Conservation (phyloP, 2,888 invertebrate genomes). For the Lordiphosa andalusiaca region DNA sequence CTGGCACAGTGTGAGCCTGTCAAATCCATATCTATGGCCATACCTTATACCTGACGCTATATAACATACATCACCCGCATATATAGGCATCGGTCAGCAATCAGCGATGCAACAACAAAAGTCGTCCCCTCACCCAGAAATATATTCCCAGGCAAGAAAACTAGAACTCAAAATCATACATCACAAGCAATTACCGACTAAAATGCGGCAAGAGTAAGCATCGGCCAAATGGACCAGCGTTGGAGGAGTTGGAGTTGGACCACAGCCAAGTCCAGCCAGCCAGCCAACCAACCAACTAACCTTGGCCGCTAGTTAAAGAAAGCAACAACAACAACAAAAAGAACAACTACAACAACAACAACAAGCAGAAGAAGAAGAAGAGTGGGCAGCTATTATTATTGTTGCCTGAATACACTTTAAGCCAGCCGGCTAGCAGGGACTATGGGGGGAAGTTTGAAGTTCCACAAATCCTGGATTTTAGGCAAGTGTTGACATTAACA, state of each 20-base stretch:
- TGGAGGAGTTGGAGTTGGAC: constrained; percentile 29
- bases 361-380: constrained; percentile 21
- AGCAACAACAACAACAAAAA: background rate
- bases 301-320: constrained; percentile 53
- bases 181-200: constrained; percentile 74
- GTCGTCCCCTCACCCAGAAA: constrained; percentile 37
- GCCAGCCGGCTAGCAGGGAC: constrained; percentile 9
- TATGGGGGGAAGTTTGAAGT: background rate
- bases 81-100: constrained; percentile 71
- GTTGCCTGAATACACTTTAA: constrained; percentile 51
- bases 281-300: constrained; percentile 53
- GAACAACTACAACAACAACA: constrained; percentile 1
- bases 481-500: too few relatives aligned
- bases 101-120: constrained; percentile 51
- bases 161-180: constrained; percentile 74
- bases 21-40: constrained; percentile 70
- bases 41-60: constrained; percentile 60
- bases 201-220: constrained; percentile 65
- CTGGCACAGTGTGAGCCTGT: constrained; percentile 41
- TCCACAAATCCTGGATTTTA: too few relatives aligned
- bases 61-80: constrained; percentile 72
- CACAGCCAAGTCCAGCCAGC: constrained; percentile 25
- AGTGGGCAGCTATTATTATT: constrained; percentile 64
- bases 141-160: constrained; percentile 72
- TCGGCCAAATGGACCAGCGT: constrained; percentile 23